These are phyloP conservation scores for Meteorus colon DNA, from an alignment of 2,888 invertebrate genomes.

Conservation along the genomic window DNA sequence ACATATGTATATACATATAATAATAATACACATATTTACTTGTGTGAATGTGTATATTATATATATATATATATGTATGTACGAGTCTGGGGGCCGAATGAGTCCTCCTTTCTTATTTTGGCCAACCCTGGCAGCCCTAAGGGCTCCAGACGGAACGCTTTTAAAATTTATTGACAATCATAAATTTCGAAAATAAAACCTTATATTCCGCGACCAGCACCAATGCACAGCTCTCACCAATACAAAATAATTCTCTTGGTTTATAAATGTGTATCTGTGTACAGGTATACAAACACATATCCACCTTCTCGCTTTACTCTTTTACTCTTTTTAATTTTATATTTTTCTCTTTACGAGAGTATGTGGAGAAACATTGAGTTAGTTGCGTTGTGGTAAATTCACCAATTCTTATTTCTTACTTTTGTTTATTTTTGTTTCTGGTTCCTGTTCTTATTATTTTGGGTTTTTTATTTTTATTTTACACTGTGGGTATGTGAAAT, in stretches of 20 bases:
- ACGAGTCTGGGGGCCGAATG: slow-evolving; percentile 15
- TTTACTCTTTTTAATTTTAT: neutral
- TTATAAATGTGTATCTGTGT: neutral
- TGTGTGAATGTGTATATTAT: slow-evolving; percentile 8
- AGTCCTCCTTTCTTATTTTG: slow-evolving; percentile 64
- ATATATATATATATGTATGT: slow-evolving; percentile 45
- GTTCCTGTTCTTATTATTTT: too few relatives aligned
- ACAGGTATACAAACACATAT: neutral
- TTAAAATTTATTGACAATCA: slow-evolving; percentile 74
- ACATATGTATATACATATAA: slow-evolving; percentile 41
- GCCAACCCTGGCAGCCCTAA: slow-evolving; percentile 71
- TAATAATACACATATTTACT: slow-evolving; percentile 43
- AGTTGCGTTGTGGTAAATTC: neutral
- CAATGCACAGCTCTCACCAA: slow-evolving; percentile 33
- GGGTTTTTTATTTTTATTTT: too few relatives aligned
- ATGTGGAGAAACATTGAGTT: slow-evolving; percentile 13
- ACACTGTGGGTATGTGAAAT: neutral
- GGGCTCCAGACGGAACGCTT: slow-evolving; percentile 74
- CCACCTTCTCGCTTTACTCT: neutral
- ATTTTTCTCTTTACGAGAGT: slow-evolving; percentile 8
- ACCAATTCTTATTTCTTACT: neutral
- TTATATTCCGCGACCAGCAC: slow-evolving; percentile 65
- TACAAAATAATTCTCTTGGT: slow-evolving; percentile 47
- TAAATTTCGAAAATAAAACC: slow-evolving; percentile 74
- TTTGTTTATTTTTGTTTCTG: neutral